Conservation (phyloP, 1,140 invertebrate genomes). For the Drosophila bocki region DNA sequence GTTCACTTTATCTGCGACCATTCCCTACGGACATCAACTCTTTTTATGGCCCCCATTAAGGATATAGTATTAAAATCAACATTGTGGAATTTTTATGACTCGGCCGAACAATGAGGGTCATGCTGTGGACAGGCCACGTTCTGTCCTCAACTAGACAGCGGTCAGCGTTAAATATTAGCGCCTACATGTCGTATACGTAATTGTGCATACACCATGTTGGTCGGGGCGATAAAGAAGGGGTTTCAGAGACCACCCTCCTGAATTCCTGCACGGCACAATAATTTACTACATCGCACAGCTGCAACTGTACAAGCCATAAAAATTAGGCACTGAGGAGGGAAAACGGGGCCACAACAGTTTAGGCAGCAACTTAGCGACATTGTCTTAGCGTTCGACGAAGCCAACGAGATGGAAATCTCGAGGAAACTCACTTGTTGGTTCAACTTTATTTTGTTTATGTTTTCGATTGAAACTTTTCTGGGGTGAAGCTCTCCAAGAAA, state of each 20-base stretch:
- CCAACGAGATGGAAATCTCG: slow-evolving; percentile 15
- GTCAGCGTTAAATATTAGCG: slow-evolving; percentile 34
- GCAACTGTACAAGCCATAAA: slow-evolving; percentile 62
- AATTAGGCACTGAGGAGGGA: slow-evolving; percentile 5
- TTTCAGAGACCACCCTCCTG: neutral
- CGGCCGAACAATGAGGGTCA: slow-evolving; percentile 32
- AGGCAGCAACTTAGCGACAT: slow-evolving; percentile 24
- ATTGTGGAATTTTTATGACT: slow-evolving; percentile 70
- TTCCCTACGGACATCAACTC: slow-evolving; percentile 44
- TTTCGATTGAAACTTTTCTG: slow-evolving; percentile 36
- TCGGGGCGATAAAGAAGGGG: slow-evolving; percentile 44
- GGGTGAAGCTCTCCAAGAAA: neutral
- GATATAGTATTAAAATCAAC: slow-evolving; percentile 72
- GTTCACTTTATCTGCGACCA: slow-evolving; percentile 5
- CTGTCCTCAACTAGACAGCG: slow-evolving; percentile 25
- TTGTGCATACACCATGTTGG: slow-evolving; percentile 52
- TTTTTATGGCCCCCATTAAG: slow-evolving; percentile 66
- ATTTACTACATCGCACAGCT: slow-evolving; percentile 58
- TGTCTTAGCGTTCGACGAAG: slow-evolving; percentile 21
- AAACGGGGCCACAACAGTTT: slow-evolving; percentile 8
- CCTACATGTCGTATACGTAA: slow-evolving; percentile 60
- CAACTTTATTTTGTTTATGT: slow-evolving; percentile 39
- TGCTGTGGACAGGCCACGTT: slow-evolving; percentile 20
- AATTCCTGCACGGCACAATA: slow-evolving; percentile 60
- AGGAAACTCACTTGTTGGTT: slow-evolving; percentile 18